Evolutionary conservation across 35 echinoderm and acorn worm genomes (phyloP).

Genomic region (Heliocidaris erythrogramma): DNA sequence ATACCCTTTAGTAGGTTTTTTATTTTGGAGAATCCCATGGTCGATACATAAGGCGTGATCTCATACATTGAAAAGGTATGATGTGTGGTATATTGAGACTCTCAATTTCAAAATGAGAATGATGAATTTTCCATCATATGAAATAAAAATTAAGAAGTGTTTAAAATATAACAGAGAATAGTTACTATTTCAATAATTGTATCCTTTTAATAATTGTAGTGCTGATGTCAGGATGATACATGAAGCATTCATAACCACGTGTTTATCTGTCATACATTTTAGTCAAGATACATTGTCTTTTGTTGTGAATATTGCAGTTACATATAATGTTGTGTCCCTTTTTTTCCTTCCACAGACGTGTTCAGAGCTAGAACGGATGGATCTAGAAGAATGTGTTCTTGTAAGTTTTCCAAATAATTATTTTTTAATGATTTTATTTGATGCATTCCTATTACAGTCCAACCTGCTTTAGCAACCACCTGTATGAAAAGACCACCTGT

Average conservation of each 20-base stretch:
- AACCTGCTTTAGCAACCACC: neutral
- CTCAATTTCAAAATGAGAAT: no score
- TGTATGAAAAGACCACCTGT: no score
- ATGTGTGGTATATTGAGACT: no score
- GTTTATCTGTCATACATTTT: neutral
- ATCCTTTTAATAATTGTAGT: neutral
- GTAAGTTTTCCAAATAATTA: slow-evolving; percentile 53
- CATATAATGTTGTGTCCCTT: neutral
- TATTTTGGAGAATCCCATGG: no score
- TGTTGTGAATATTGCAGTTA: neutral
- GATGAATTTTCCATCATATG: no score
- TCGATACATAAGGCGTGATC: no score
- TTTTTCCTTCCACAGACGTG: slow-evolving; percentile 60
- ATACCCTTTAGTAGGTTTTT: no score
- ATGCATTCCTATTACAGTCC: neutral
- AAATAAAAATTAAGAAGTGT: no score
- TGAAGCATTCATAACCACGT: neutral
- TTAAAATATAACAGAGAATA: neutral
- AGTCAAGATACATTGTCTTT: neutral
- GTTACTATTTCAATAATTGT: neutral
- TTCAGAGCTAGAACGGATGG: slow-evolving; percentile 86
- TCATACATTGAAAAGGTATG: no score
- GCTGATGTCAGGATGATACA: neutral
- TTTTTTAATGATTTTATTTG: no score
- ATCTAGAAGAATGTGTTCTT: slow-evolving; percentile 95